Percentiles rank a stretch among this genome's conserved stretches.
These are phyloP conservation scores for Caradrina clavipalpis DNA, from an alignment of 2,888 invertebrate genomes.

Conservation along the genomic window DNA sequence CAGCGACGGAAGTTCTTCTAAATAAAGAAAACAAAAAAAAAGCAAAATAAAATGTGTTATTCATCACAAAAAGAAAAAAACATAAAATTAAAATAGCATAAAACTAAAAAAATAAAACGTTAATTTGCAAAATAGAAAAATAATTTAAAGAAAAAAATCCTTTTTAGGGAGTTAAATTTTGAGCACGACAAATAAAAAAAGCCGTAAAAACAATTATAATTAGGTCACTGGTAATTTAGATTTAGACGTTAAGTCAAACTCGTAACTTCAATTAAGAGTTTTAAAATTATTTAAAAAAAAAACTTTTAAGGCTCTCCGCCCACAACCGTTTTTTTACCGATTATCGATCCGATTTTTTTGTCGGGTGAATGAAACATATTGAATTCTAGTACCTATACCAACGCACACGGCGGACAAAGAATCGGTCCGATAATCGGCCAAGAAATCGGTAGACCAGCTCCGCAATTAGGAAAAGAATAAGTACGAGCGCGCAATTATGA, in stretches of 20 bases:
- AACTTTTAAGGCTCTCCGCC: too few species aligned
- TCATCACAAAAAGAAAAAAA: constrained; percentile 38
- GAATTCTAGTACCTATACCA: too few species aligned
- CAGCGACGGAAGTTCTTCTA: constrained; percentile 77
- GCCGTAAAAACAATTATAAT: background rate
- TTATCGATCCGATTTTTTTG: too few species aligned
- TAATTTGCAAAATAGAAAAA: constrained; percentile 2
- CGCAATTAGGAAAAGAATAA: too few species aligned
- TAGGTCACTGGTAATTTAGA: background rate
- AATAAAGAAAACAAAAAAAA: constrained; percentile 74
- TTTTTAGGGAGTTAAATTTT: background rate
- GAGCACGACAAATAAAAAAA: background rate
- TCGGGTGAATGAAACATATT: too few species aligned
- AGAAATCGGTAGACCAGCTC: too few species aligned
- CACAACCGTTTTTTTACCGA: too few species aligned
- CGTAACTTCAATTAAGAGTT: background rate
- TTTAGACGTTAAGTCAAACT: background rate
- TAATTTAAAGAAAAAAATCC: background rate
- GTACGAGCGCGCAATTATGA: too few species aligned
- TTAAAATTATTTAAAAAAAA: too few species aligned
- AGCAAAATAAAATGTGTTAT: constrained; percentile 69
- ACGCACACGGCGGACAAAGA: too few species aligned
- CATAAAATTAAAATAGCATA: constrained; percentile 23
- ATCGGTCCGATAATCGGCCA: too few species aligned
- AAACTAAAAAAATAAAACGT: constrained; percentile 18